phyloP scores from a whole-genome alignment of 2,797 vertebrate genomes.

The Eulemur mongoz region DNA sequence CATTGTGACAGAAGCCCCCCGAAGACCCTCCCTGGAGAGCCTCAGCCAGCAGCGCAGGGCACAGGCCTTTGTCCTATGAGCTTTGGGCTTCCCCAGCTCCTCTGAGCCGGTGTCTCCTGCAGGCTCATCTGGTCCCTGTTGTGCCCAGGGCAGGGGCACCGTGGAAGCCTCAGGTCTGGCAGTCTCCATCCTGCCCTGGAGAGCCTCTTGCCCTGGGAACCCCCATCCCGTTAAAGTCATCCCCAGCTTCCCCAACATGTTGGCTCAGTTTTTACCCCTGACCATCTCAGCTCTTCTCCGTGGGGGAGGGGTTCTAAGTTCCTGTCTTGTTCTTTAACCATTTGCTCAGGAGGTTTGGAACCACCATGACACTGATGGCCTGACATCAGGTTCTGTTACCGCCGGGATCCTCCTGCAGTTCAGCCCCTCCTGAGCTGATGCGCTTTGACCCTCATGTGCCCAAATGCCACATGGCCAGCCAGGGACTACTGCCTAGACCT shows the following conservation, averaged over 20 bases:
- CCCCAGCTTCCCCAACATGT: neutral
- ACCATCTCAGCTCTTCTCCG: neutral
- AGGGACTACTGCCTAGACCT: too few species aligned
- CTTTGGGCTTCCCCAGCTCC: neutral
- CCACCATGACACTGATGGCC: too few species aligned
- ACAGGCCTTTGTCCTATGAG: neutral
- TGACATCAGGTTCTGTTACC: fast-evolving
- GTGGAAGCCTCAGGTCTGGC: neutral
- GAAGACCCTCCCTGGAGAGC: neutral
- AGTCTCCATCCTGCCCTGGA: neutral
- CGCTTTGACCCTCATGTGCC: neutral
- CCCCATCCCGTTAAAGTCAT: neutral
- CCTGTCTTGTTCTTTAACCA: neutral
- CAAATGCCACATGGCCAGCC: neutral
- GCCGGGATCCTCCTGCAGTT: neutral
- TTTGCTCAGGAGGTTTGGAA: neutral
- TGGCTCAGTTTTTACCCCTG: neutral
- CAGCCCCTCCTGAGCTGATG: too few species aligned
- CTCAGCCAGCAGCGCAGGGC: neutral
- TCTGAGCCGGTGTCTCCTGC: neutral
- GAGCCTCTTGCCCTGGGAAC: neutral
- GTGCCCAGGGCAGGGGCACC: fast-evolving
- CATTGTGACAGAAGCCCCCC: neutral
- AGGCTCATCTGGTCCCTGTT: neutral
- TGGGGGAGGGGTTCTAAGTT: fast-evolving